A percentile compares a stretch with the other conserved stretches of the same genome.
Evolutionary conservation across 2,113 vertebrate genomes (phyloP).

Genomic region (Lota lota): DNA sequence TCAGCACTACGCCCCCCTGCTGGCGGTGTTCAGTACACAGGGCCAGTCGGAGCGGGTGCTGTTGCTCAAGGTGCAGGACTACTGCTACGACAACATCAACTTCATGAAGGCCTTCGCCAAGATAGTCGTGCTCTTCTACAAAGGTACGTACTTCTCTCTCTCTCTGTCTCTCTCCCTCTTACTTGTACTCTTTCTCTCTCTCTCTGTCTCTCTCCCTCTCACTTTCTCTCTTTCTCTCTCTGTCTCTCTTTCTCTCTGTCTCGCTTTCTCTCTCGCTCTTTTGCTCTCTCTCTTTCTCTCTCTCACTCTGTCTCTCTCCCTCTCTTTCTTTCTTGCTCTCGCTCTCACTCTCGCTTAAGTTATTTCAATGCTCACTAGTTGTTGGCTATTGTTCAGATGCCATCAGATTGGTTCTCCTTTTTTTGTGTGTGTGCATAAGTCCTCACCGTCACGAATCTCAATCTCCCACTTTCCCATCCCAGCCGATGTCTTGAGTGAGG

Average conservation of each 20-base stretch:
- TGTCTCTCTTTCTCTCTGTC: no score
- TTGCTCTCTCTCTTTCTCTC: no score
- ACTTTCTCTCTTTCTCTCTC: no score
- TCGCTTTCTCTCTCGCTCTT: no score
- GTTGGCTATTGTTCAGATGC: no score
- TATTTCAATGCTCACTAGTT: no score
- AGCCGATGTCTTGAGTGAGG: slow-evolving; percentile 91
- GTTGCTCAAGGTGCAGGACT: slow-evolving; percentile 89
- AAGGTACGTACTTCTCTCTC: slow-evolving; percentile 70
- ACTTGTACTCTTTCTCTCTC: no score
- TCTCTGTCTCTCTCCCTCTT: no score
- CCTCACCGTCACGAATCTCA: no score
- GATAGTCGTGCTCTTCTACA: slow-evolving; percentile 94
- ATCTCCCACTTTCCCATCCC: slow-evolving; percentile 23
- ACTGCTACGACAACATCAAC: slow-evolving; percentile 93
- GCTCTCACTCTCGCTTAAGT: background rate
- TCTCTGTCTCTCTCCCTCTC: no score
- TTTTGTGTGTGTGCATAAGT: no score
- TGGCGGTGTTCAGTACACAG: slow-evolving; percentile 90
- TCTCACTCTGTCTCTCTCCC: background rate
- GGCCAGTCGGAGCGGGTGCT: slow-evolving; percentile 88
- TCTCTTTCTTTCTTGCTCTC: background rate
- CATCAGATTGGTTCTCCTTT: no score
- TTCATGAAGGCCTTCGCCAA: slow-evolving; percentile 97
- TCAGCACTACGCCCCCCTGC: slow-evolving; percentile 86